Evolutionary conservation across 64 coral and sea anemone species (phyloP), one percentile per base, ranked within the genome.

Genomic region (Porites lutea): DNA sequence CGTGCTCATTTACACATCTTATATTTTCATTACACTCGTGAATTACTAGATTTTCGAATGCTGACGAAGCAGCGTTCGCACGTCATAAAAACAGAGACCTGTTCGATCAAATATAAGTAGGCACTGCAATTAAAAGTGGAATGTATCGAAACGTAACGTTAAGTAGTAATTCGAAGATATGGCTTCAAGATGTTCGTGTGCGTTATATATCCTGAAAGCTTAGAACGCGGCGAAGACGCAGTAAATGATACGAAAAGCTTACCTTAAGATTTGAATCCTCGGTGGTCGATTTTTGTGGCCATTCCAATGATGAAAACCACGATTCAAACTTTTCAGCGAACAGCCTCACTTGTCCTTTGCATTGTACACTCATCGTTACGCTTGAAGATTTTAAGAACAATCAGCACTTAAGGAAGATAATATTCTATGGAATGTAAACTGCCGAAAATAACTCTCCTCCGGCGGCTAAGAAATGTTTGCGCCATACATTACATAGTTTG

Each of bases 261-360:
- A 76, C 73, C 73, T 76, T 8, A 19, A 14, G 12, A 51, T 47
- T 46, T 76, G 73, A 76, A 14, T 14, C 4, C 48, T 51, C 14
- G 2, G 5, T 20, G 48, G 46, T 49, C 10, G 19, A 5, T 52
- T 76, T 50, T 14, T 15, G 11, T 51, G 4, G 14, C 48, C 14
- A 19, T 76, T 76, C 47, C 48, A 49, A 6, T 2, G 73, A 19
- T 13, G 6, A 49, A 13, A 19, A 49, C 13, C 73, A 51, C 43
- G 46, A 6, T 51, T 76, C 73, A 76, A 76, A 52, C 73, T 76
- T 76, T 76, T 19, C 47, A 51, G 48, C 73, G 52, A 76, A 19
- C 73, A 45, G 12, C 5, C 14, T 76, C 2, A 76, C 47, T 76
- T 19, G 46, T 47, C 73, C 73, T 0, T 76, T 51, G 52, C 3